Base-by-base conservation (phyloP, 2,113 vertebrate species). In the Dermatemys mawii region DNA sequence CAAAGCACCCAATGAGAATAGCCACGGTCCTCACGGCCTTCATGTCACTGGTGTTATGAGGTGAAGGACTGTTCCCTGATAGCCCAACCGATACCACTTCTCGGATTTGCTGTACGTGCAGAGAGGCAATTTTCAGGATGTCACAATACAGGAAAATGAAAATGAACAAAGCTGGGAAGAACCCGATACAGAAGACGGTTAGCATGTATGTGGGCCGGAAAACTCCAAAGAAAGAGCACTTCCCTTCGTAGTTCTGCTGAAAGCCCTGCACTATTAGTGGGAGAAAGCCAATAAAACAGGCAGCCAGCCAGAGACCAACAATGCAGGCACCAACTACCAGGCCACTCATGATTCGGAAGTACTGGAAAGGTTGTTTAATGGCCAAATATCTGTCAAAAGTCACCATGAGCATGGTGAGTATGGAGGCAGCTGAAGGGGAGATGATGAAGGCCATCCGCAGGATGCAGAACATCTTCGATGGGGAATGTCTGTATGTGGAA, bases 71-170 rank as follows among this genome's bases (percentile, higher is more conserved):
- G 83, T 84, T 5, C 17, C 96, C 78, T 0, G 76, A 90, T 49
- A 94, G 89, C 44, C 98, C 97, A 0, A 93, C 97, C 0, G 98
- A 98, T 51, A 98, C 91, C 48, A 98, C 98, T 38, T 97, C 97
- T 81, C 92, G 96, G 93, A 99, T 99, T 83, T 98, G 98, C 94
- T 98, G 98, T 90, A 98, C 98, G 27, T 99, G 99, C 88, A 81
- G 70, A 0, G 98, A 98, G 84, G 99, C 99, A 0, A 99, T 98
- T 93, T 99, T 99, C 93, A 99, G 98, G 97, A 99, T 99, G 98
- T 99, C 98, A 1, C 99, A 98, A 97, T 99, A 99, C 95, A 99
- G 98, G 96, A 98, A 99, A 89, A 99, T 67, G 86, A 99, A 99
- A 78, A 98, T 90, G 1, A 97, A 97, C 51, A 99, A 97, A 2